Percentiles rank a stretch among this genome's conserved stretches.
These are phyloP conservation scores for Ciona savignyi DNA, from an alignment of 23 tunicate species.

Conservation along the genomic window DNA sequence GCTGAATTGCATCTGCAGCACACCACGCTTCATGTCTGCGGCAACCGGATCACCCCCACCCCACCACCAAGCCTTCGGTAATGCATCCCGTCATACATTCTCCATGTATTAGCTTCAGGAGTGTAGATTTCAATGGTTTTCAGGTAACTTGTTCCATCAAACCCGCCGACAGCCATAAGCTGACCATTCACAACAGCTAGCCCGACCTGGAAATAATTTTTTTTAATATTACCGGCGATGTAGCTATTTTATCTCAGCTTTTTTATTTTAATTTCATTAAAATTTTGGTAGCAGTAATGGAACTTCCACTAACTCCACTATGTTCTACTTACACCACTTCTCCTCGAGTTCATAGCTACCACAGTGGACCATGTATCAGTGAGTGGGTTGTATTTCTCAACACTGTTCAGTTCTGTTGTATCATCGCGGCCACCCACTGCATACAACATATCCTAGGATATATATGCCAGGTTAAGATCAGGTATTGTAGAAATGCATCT, in stretches of 20 bases:
- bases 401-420: slow-evolving; percentile 91
- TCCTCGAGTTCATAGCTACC: slow-evolving; percentile 90
- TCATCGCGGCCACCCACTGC: slow-evolving; percentile 99
- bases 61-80: slow-evolving; percentile 96
- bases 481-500: too few species aligned
- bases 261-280: too few species aligned
- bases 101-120: slow-evolving; percentile 87
- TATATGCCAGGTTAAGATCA: neutral
- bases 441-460: slow-evolving; percentile 57
- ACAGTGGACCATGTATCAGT: slow-evolving; percentile 93
- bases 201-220: slow-evolving; percentile 73
- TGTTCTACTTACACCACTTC: slow-evolving; percentile 73
- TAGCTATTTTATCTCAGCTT: too few species aligned
- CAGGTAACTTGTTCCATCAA: slow-evolving; percentile 93
- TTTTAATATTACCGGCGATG: too few species aligned
- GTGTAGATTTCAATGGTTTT: slow-evolving; percentile 92
- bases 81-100: slow-evolving; percentile 97
- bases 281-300: too few species aligned
- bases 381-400: slow-evolving; percentile 76
- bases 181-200: slow-evolving; percentile 96
- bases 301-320: too few species aligned
- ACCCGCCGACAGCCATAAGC: slow-evolving; percentile 97
- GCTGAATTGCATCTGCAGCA: too few species aligned
- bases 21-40: slow-evolving; percentile 51
- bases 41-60: slow-evolving; percentile 90